phyloP scores from a whole-genome alignment of 1,140 invertebrate species.

The Drosophila sucinea region DNA sequence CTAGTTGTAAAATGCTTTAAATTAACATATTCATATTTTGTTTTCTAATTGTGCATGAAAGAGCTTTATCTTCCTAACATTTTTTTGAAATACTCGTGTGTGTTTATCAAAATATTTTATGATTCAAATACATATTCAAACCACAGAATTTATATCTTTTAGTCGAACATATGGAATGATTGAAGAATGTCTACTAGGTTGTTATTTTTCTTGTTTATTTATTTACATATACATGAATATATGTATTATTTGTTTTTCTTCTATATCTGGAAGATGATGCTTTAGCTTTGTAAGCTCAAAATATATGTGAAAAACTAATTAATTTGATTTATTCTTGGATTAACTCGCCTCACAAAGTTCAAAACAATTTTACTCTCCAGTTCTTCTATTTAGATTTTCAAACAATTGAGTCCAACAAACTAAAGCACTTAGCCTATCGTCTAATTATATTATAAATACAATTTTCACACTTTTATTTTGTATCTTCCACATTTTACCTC shows the following conservation, averaged over 20 bases:
- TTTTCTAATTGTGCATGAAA: slow-evolving; percentile 7
- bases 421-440: too few relatives aligned
- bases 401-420: too few relatives aligned
- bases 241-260: neutral
- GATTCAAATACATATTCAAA: neutral
- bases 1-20: slow-evolving; percentile 15
- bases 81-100: neutral
- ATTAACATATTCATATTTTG: neutral
- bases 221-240: neutral
- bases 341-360: too few relatives aligned
- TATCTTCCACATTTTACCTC: too few relatives aligned
- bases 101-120: neutral
- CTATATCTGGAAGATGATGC: too few relatives aligned
- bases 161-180: neutral
- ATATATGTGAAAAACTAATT: too few relatives aligned
- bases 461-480: too few relatives aligned
- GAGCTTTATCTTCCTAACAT: neutral
- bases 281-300: too few relatives aligned
- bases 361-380: too few relatives aligned
- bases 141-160: neutral
- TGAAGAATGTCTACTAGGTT: neutral
- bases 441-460: too few relatives aligned
- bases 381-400: too few relatives aligned
- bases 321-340: too few relatives aligned
- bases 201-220: neutral